Percentiles rank a stretch among this genome's conserved stretches.
These are phyloP conservation scores for Coturnix japonica DNA, from an alignment of 2,113 vertebrate genomes.

Conservation along the genomic window DNA sequence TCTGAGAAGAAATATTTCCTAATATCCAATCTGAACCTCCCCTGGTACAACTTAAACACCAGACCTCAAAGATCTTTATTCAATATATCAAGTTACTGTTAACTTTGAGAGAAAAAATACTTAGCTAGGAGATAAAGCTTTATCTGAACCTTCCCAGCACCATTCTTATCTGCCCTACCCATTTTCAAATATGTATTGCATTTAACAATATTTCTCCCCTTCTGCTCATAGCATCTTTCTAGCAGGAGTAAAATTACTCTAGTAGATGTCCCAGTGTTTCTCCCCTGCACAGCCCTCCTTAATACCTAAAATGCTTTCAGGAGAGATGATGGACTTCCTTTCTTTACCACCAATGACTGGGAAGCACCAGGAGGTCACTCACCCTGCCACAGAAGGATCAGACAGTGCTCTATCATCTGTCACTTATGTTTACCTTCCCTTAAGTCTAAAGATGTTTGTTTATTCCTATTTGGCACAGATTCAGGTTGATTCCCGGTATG, in stretches of 20 bases:
- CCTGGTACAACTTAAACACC: no score
- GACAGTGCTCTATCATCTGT: background rate
- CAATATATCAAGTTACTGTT: accelerated
- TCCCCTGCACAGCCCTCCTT: background rate
- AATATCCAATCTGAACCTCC: no score
- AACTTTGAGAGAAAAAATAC: accelerated
- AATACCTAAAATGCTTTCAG: background rate
- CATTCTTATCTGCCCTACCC: background rate
- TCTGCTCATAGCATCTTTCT: background rate
- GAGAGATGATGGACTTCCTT: accelerated
- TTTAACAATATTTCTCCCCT: background rate
- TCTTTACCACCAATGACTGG: background rate
- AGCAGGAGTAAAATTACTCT: background rate
- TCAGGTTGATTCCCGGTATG: background rate
- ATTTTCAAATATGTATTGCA: accelerated
- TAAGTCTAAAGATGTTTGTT: accelerated
- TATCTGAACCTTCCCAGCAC: background rate
- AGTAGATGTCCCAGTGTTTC: background rate
- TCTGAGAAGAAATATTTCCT: no score
- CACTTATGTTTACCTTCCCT: background rate
- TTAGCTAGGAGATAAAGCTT: background rate
- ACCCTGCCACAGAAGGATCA: accelerated
- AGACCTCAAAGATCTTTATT: background rate
- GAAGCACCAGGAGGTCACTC: no score
- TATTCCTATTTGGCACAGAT: background rate